Percentiles rank a stretch among this genome's conserved stretches.
These are phyloP conservation scores for Ameiurus melas DNA, from an alignment of 2,113 vertebrate species.

Conservation along the genomic window DNA sequence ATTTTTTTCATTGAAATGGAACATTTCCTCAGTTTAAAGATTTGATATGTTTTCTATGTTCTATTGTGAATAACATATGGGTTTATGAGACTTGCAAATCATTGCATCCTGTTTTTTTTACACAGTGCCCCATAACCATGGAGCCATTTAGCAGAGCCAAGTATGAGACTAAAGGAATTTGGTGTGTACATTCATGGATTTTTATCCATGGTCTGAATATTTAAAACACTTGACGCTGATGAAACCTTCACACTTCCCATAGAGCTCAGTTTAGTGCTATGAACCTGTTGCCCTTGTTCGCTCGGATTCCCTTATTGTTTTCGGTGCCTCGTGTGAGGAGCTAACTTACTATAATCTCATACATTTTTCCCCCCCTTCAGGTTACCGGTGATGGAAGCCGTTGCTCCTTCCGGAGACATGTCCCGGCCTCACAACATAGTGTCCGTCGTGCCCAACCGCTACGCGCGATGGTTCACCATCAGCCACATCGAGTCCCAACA, in stretches of 20 bases:
- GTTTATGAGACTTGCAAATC: no score
- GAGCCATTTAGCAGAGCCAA: neutral
- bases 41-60: no score
- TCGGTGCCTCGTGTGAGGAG: neutral
- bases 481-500: slow-evolving; percentile 98
- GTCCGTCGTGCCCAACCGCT: slow-evolving; percentile 96
- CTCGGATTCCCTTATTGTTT: neutral
- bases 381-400: slow-evolving; percentile 96
- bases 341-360: neutral
- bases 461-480: slow-evolving; percentile 98
- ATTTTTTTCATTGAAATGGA: no score
- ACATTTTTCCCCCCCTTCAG: slow-evolving; percentile 60
- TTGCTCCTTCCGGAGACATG: slow-evolving; percentile 87
- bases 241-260: neutral
- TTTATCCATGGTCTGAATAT: neutral
- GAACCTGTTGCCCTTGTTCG: neutral
- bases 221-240: neutral
- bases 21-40: no score
- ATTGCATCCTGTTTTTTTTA: no score
- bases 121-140: neutral
- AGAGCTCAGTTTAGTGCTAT: neutral
- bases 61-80: no score
- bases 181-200: neutral
- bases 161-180: neutral
- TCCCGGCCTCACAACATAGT: slow-evolving; percentile 95